phyloP scores from a whole-genome alignment of 2,113 vertebrate genomes.

The Protobothrops flavoviridis region DNA sequence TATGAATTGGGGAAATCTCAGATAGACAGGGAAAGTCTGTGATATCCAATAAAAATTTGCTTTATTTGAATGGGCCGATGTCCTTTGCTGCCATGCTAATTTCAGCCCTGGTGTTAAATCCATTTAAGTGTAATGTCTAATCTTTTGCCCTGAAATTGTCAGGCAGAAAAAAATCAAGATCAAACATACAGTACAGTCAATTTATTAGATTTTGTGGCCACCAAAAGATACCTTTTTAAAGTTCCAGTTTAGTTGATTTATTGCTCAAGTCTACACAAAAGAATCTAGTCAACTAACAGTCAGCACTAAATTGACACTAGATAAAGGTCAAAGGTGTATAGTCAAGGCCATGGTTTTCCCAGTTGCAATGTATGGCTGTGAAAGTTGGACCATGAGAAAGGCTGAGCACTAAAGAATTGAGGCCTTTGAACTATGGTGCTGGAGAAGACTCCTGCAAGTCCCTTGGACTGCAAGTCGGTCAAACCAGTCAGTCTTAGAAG shows the following conservation, averaged over 20 bases:
- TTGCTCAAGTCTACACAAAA: background rate
- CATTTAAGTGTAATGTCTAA: background rate
- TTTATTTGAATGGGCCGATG: background rate
- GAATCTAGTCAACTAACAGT: background rate
- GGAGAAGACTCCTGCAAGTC: too few relatives aligned
- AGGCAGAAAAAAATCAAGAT: background rate
- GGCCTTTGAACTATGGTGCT: too few relatives aligned
- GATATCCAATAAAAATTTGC: background rate
- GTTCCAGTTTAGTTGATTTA: background rate
- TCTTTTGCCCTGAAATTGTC: background rate
- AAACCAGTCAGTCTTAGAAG: too few relatives aligned
- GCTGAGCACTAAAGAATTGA: too few relatives aligned
- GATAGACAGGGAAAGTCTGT: background rate
- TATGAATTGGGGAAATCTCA: background rate
- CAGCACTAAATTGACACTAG: background rate
- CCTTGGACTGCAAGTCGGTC: too few relatives aligned
- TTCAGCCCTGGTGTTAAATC: background rate
- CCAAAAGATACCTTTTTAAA: too few relatives aligned
- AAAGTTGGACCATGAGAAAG: too few relatives aligned
- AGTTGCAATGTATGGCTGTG: too few relatives aligned
- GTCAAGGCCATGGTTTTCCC: too few relatives aligned
- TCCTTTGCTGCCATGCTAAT: background rate
- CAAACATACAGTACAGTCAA: background rate
- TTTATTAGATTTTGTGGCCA: too few relatives aligned
- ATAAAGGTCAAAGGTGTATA: background rate